Conservation (phyloP, 2,113 vertebrate genomes). For the Terrapene triunguis region DNA sequence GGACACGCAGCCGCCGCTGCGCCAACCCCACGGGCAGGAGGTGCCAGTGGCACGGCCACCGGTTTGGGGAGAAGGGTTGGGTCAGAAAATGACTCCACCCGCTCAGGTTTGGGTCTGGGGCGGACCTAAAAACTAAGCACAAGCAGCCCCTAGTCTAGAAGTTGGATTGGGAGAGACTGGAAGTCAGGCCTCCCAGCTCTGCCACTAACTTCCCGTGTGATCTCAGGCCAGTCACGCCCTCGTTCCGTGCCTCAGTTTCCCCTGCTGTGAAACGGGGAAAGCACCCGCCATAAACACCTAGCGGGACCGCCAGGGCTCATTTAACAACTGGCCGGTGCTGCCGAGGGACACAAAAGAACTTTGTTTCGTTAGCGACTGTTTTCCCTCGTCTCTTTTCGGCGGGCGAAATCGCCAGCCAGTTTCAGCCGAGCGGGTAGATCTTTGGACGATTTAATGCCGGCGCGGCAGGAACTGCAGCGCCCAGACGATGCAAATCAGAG, state of each 20-base stretch:
- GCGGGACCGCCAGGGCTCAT: background rate
- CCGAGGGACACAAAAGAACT: background rate
- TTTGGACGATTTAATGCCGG: background rate
- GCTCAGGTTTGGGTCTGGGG: background rate
- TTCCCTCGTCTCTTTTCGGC: background rate
- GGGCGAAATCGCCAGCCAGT: background rate
- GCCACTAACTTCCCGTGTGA: background rate
- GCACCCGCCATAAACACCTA: background rate
- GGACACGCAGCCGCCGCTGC: no score
- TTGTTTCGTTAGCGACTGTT: background rate
- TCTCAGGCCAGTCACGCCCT: background rate
- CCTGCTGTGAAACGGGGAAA: background rate
- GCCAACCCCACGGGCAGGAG: background rate
- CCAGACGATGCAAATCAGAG: background rate
- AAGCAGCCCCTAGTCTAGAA: background rate
- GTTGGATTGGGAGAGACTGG: no score
- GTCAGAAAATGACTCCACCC: background rate
- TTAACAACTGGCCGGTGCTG: background rate
- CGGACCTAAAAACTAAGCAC: background rate
- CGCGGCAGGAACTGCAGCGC: background rate
- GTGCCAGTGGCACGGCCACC: no score
- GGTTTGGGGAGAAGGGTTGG: background rate
- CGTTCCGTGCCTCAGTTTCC: background rate
- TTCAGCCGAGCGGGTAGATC: background rate
- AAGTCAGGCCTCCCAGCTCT: background rate